Evolutionary conservation across 2,797 vertebrate species (phyloP).

Genomic region (Neosilurus hyrtlii): DNA sequence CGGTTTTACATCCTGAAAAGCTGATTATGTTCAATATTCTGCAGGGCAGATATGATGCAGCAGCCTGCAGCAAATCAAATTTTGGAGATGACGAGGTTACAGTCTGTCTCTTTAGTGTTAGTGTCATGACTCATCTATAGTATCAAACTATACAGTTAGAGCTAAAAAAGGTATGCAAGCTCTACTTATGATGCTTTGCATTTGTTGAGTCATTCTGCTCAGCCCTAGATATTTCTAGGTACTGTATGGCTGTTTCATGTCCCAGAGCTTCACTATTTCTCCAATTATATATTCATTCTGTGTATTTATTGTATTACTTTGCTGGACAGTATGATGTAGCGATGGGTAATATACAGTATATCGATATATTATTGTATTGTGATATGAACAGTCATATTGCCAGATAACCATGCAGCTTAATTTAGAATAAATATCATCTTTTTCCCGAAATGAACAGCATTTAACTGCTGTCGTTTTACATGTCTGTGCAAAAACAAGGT

Average conservation of each 20-base stretch:
- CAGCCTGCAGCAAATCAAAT: not conserved
- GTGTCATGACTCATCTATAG: not conserved
- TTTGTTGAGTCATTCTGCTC: not conserved
- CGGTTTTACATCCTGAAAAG: not conserved
- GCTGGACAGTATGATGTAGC: too few species aligned
- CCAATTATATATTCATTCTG: not conserved
- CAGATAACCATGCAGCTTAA: too few species aligned
- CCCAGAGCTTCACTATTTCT: not conserved
- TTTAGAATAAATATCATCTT: too few species aligned
- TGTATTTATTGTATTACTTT: too few species aligned
- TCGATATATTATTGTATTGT: too few species aligned
- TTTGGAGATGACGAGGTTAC: not conserved
- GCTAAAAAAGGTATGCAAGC: too few species aligned
- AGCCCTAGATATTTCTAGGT: not conserved
- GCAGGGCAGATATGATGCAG: not conserved
- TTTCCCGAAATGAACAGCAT: too few species aligned
- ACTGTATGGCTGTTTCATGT: not conserved
- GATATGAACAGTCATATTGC: too few species aligned
- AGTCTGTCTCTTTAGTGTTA: not conserved
- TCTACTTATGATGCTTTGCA: too few species aligned
- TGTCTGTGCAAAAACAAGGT: too few species aligned
- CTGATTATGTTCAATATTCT: not conserved
- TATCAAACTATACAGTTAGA: not conserved
- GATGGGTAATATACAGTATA: too few species aligned
- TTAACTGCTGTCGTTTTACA: too few species aligned